Base-by-base conservation (phyloP, 2,888 invertebrate species). In the Stegana nigrithorax region DNA sequence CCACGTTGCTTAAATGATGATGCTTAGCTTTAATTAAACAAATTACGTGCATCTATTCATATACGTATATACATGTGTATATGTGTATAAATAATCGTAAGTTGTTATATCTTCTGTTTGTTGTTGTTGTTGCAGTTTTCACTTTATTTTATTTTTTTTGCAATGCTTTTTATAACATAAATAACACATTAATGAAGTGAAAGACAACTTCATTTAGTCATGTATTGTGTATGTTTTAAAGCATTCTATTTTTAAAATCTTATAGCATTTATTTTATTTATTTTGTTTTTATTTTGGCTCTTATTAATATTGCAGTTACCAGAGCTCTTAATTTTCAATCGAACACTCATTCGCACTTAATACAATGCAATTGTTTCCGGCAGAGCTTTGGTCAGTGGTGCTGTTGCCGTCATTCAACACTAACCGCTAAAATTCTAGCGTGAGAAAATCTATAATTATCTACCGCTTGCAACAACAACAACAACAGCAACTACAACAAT, bases 401-500 rank as follows among this genome's bases (percentile, higher is more conserved):
- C 66, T 76, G 80, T 79, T 79, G 79, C 77, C 80, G 75, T 79
- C 75, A 79, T 76, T 55, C 60, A 60, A 44, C 19, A 25, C n/a
- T n/a, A n/a, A n/a, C n/a, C n/a, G 51, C n/a, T 44, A 44, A 42
- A 19, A 23, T 78, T 80, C 73, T 75, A 80, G 76, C 76, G 76
- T 77, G 76, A 80, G 76, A 77, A 77, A 80, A 77, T 77, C 80
- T 80, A 75, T 80, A 80, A 80, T 77, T 77, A 76, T 76, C 80
- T 75, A 73, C 17, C 23, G 29, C 23, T 29, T 51, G 12, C 29
- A 51, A 26, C 27, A 51, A 25, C 50, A 51, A 51, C 50, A 51
- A 14, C 25, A 17, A 51, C 45, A 45, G 21, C 23, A 23, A 23
- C 23, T 21, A 8, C 21, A 45, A 45, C 45, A 19, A 29, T 10